Evolutionary conservation across 2,888 invertebrate genomes (phyloP).

Genomic region (Mactromeris polynyma): DNA sequence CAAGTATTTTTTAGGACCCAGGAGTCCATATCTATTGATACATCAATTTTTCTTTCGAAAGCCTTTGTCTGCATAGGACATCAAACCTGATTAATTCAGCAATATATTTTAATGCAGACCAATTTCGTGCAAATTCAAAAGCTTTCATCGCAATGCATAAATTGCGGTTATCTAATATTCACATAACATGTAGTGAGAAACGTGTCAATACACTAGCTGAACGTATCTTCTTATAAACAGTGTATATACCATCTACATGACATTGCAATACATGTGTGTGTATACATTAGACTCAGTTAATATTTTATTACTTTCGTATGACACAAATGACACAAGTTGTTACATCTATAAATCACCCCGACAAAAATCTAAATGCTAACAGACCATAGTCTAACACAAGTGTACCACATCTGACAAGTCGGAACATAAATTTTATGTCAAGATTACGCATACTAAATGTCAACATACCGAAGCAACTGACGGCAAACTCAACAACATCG

Average conservation of each 20-base stretch:
- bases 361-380: slow-evolving; percentile 8
- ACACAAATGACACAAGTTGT: slow-evolving; percentile 12
- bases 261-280: background rate
- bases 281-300: background rate
- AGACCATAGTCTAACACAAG: background rate
- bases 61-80: background rate
- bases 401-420: slow-evolving; percentile 12
- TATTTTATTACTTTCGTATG: background rate
- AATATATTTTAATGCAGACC: background rate
- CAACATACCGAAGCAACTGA: background rate
- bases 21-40: background rate
- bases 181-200: background rate
- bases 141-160: slow-evolving; percentile 9
- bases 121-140: background rate
- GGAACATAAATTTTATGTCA: slow-evolving; percentile 27
- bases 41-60: background rate
- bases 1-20: background rate
- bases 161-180: background rate
- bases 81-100: background rate
- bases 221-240: background rate
- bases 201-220: background rate
- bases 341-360: background rate
- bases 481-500: background rate
- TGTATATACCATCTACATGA: background rate
- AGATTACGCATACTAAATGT: slow-evolving; percentile 24